A percentile compares a stretch with the other conserved stretches of the same genome.
These are phyloP conservation scores for Panulirus ornatus DNA, from an alignment of 1,140 invertebrate species.

Conservation along the genomic window DNA sequence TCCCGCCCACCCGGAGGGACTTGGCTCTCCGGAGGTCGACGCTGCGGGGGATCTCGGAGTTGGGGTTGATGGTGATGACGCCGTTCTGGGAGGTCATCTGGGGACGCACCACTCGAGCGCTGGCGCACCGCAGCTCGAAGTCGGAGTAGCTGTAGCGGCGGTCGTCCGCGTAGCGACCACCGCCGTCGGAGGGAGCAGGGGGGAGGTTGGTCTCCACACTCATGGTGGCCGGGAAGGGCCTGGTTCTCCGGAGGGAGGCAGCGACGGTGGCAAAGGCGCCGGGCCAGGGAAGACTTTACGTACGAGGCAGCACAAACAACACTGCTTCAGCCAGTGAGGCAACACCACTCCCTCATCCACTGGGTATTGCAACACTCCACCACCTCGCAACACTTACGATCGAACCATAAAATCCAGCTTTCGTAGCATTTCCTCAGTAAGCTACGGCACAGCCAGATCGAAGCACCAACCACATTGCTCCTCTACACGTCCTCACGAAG, in stretches of 20 bases:
- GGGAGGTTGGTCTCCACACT: conserved; percentile 13
- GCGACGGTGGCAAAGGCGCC: too few species aligned
- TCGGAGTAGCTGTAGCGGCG: conserved; percentile 21
- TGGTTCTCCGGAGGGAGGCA: too few species aligned
- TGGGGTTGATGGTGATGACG: conserved; percentile 15
- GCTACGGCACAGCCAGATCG: too few species aligned
- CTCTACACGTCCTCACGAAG: too few species aligned
- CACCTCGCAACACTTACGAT: too few species aligned
- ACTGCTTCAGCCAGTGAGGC: too few species aligned
- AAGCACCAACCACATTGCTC: too few species aligned
- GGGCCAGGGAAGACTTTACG: too few species aligned
- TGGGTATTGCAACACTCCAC: neutral
- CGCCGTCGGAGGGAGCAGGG: neutral
- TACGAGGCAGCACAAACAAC: too few species aligned
- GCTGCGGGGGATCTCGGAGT: conserved; percentile 28
- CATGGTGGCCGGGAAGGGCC: conserved; percentile 24
- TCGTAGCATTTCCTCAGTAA: too few species aligned
- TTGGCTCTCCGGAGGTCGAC: conserved; percentile 20
- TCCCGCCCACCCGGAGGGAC: neutral
- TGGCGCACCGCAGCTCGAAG: neutral
- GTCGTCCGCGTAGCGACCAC: neutral
- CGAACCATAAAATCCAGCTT: too few species aligned
- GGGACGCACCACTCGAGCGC: neutral
- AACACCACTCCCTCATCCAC: neutral
- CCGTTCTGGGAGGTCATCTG: conserved; percentile 55